These are phyloP conservation scores for Scomber scombrus DNA, from an alignment of 2,113 vertebrate genomes.

Conservation along the genomic window DNA sequence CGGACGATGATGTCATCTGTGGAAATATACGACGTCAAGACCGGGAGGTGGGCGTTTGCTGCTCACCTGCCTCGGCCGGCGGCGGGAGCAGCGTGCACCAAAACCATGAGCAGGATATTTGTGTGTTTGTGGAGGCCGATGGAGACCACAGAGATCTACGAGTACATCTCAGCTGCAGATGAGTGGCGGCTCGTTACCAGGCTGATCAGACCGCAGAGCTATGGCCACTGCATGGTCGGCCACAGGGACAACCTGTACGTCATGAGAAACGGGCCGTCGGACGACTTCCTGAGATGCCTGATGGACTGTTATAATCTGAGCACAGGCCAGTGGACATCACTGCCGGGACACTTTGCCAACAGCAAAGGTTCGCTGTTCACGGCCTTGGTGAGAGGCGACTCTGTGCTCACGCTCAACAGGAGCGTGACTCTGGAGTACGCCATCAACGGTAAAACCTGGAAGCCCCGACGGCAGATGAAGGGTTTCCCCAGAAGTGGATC, in stretches of 20 bases:
- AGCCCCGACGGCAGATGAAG: conserved; percentile 84
- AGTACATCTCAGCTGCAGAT: conserved; percentile 81
- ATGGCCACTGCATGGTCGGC: conserved; percentile 92
- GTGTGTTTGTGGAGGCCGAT: conserved; percentile 92
- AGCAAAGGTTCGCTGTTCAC: conserved; percentile 94
- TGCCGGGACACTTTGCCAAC: conserved; percentile 92
- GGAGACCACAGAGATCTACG: conserved; percentile 89
- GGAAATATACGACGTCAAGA: conserved; percentile 85
- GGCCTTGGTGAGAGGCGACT: conserved; percentile 86
- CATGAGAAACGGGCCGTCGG: conserved; percentile 91
- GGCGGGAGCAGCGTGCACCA: conserved; percentile 86
- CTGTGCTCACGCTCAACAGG: conserved; percentile 90
- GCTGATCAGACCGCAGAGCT: conserved; percentile 89
- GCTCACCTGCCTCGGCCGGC: conserved; percentile 88
- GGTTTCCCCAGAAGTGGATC: conserved; percentile 91
- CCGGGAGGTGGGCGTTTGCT: conserved; percentile 84
- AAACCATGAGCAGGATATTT: conserved; percentile 88
- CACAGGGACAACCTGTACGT: conserved; percentile 91
- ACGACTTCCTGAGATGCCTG: conserved; percentile 91
- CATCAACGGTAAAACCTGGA: conserved; percentile 86
- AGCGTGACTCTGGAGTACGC: conserved; percentile 86
- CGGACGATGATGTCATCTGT: conserved; percentile 86
- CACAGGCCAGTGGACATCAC: conserved; percentile 88
- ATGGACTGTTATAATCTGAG: conserved; percentile 91
- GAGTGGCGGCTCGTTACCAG: conserved; percentile 85